Base-by-base conservation (phyloP, 2,888 invertebrate genomes). In the Tachina lurida region DNA sequence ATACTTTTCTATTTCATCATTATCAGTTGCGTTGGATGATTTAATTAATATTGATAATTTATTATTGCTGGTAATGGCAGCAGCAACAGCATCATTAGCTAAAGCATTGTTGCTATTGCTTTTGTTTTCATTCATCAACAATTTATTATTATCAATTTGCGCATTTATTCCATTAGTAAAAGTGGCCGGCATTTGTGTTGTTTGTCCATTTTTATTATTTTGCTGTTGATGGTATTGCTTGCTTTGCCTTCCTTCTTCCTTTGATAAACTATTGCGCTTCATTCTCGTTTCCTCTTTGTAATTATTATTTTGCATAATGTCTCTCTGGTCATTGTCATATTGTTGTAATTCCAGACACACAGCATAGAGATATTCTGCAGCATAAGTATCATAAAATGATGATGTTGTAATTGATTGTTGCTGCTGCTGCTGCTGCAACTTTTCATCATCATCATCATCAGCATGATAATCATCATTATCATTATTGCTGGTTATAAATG, bases 401-500 rank as follows among this genome's bases (percentile, higher is more conserved):
- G 54, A 58, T 78, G 63, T n/a, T 76, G 71, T 68, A 78, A 71
- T 81, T 84, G 80, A 84, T 76, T 71, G 71, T 12, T 80, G 39
- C n/a, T 47, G 19, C n/a, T n/a, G n/a, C 9, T 41, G 22, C 41
- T 60, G 56, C 45, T 65, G 45, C 12, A 56, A 22, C 19, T 43
- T 10, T 54, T 47, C 54, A n/a, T 41, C 77, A n/a, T n/a, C 45
- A 49, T n/a, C 47, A 19, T 47, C 47, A 41, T 10, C 58, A 49
- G 47, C 39, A 47, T 31, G 5, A 31, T 7, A 31, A 22, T 41
- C 70, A 22, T n/a, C 45, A 49, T n/a, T 39, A 19, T 47, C 39
- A 49, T 15, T 49, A 49, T 58, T 19, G 19, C 54, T 19, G 68
- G 47, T 47, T 60, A 17, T 45, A 58, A 58, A 49, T 67, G 56